A percentile compares a stretch with the other conserved stretches of the same genome.
phyloP scores from a whole-genome alignment of 1,140 invertebrate species.

The Tachypleus tridentatus region DNA sequence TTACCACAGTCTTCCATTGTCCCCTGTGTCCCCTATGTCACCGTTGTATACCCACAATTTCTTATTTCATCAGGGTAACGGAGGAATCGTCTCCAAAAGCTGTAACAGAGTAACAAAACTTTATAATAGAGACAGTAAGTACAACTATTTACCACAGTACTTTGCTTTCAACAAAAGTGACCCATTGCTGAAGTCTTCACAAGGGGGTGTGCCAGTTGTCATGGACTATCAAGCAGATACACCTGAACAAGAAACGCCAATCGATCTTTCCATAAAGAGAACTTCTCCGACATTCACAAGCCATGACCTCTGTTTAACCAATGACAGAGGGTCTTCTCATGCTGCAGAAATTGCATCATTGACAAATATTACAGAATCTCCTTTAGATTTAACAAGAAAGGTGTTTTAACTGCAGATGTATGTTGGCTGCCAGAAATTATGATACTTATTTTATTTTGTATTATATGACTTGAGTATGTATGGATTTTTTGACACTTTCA shows the following conservation, averaged over 20 bases:
- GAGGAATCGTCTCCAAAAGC: slow-evolving; percentile 17
- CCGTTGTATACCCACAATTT: slow-evolving; percentile 21
- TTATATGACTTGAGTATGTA: too few species aligned
- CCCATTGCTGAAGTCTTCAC: slow-evolving; percentile 5
- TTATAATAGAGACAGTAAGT: slow-evolving; percentile 12
- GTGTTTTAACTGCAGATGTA: too few species aligned
- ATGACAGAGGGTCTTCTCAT: too few species aligned
- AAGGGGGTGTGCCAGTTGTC: slow-evolving; percentile 4
- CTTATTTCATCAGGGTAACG: slow-evolving; percentile 18
- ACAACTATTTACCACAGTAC: slow-evolving; percentile 8
- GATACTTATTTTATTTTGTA: too few species aligned
- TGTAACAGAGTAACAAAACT: slow-evolving; percentile 16
- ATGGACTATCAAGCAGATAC: slow-evolving; percentile 17
- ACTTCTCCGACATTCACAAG: too few species aligned
- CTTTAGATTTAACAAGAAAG: too few species aligned
- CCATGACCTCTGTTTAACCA: too few species aligned
- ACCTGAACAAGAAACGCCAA: slow-evolving; percentile 28
- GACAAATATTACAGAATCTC: too few species aligned
- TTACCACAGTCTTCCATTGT: slow-evolving; percentile 14
- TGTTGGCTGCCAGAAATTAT: too few species aligned
- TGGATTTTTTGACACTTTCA: too few species aligned
- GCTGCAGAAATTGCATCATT: too few species aligned
- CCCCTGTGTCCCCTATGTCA: slow-evolving; percentile 19
- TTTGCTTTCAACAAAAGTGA: slow-evolving; percentile 8
- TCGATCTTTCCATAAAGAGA: slow-evolving; percentile 26